These are phyloP conservation scores for Cantharis lateralis DNA, from an alignment of 2,888 invertebrate species.

Conservation along the genomic window DNA sequence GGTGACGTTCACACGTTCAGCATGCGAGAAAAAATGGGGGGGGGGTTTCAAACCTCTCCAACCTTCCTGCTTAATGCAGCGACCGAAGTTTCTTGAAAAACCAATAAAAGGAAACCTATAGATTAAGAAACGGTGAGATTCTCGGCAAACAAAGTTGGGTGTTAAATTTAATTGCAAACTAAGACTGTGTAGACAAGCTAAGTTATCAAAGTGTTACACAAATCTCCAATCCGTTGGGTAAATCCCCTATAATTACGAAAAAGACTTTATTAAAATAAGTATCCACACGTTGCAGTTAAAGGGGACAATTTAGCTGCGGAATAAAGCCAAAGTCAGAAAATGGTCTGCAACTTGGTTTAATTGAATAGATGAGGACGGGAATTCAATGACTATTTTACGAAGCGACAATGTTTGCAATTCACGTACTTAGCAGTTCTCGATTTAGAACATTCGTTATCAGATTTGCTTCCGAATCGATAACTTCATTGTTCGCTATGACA, in stretches of 20 bases:
- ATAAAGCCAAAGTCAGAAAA: background rate
- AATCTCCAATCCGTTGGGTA: background rate
- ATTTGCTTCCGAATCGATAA: slow-evolving; percentile 1
- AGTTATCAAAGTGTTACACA: background rate
- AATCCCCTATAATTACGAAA: background rate
- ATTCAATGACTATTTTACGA: slow-evolving; percentile 20
- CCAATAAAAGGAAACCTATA: background rate
- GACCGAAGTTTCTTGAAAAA: background rate
- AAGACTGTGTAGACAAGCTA: background rate
- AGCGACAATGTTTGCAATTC: slow-evolving; percentile 25
- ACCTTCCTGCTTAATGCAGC: background rate
- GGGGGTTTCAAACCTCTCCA: too few relatives aligned
- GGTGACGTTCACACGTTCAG: too few relatives aligned
- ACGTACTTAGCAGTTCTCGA: slow-evolving; percentile 6
- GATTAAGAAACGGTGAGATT: too few relatives aligned
- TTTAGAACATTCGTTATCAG: background rate
- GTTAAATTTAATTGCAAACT: background rate
- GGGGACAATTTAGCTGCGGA: background rate
- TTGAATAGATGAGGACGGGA: slow-evolving; percentile 10
- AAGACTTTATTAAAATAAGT: background rate
- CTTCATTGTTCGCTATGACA: background rate
- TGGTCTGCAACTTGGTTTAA: slow-evolving; percentile 10
- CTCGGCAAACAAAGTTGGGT: background rate
- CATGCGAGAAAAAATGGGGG: too few relatives aligned
- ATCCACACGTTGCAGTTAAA: background rate